Conservation (phyloP, 2,113 vertebrate genomes). For the Pterocles gutturalis region DNA sequence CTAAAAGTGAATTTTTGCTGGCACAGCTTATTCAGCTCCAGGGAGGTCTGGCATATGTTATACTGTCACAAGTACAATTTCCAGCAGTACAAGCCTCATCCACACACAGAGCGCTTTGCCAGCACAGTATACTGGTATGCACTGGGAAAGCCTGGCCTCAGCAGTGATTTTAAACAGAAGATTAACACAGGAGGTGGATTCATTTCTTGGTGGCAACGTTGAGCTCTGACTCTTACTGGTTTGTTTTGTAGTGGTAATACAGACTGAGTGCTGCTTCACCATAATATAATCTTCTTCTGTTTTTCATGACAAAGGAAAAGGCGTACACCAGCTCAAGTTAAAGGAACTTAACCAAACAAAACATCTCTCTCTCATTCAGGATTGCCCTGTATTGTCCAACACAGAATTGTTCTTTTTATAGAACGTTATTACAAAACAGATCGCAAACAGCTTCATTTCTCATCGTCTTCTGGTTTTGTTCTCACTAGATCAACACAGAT, state of each 20-base stretch:
- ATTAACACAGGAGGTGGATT: background rate
- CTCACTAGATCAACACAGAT: background rate
- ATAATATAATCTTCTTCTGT: background rate
- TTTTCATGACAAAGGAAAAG: background rate
- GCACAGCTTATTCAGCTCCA: conserved; percentile 30
- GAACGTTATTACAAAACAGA: background rate
- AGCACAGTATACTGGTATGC: background rate
- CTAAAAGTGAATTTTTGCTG: conserved; percentile 49
- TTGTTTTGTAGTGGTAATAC: background rate
- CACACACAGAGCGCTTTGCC: background rate
- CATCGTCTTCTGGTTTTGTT: background rate
- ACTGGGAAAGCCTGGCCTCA: background rate
- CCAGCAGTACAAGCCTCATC: background rate
- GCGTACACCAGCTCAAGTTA: background rate
- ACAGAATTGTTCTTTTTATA: background rate
- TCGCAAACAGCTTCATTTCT: background rate
- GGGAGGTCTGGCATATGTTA: conserved; percentile 56
- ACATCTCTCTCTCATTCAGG: background rate
- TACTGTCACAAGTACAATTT: conserved; percentile 3
- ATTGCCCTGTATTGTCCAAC: background rate
- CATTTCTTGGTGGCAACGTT: background rate
- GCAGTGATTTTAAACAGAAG: background rate
- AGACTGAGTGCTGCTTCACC: background rate
- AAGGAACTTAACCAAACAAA: background rate
- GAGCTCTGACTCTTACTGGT: background rate